phyloP scores from a whole-genome alignment of 2,797 vertebrate genomes.

The Megalops cyprinoides region DNA sequence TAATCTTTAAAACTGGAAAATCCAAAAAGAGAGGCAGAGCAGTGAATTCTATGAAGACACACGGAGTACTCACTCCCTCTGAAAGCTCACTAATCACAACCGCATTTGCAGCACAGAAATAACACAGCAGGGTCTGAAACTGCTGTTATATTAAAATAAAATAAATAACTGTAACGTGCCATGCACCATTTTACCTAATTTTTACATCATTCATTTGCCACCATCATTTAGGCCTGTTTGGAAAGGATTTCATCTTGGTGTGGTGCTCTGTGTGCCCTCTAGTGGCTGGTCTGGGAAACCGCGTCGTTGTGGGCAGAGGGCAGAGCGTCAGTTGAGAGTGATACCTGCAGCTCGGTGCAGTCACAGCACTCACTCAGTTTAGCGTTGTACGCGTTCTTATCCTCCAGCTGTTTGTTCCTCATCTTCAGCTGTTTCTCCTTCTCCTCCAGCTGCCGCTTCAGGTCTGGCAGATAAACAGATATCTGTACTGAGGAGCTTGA shows the following conservation, averaged over 20 bases:
- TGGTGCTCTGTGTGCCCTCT: too few relatives aligned
- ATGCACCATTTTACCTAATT: background rate
- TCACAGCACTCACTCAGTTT: background rate
- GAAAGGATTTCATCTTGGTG: background rate
- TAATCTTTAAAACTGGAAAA: constrained; percentile 53
- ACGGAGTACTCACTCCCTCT: background rate
- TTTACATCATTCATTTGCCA: background rate
- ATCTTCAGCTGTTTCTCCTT: constrained; percentile 41
- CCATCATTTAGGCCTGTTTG: background rate
- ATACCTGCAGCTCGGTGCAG: background rate
- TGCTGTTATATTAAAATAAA: background rate
- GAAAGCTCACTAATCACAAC: background rate
- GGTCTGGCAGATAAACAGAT: constrained; percentile 39
- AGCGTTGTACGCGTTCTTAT: background rate
- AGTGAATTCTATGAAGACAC: too few relatives aligned
- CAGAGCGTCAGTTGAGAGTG: background rate
- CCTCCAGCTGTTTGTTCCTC: constrained; percentile 37
- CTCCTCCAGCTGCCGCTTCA: constrained; percentile 39
- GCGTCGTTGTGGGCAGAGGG: background rate
- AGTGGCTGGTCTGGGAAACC: too few relatives aligned
- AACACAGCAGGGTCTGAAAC: background rate
- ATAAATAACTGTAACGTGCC: background rate
- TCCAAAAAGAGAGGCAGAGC: background rate
- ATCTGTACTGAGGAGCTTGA: too few relatives aligned
- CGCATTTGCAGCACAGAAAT: background rate